Conservation (phyloP, 2,113 vertebrate species). For the Pelusios castaneus region DNA sequence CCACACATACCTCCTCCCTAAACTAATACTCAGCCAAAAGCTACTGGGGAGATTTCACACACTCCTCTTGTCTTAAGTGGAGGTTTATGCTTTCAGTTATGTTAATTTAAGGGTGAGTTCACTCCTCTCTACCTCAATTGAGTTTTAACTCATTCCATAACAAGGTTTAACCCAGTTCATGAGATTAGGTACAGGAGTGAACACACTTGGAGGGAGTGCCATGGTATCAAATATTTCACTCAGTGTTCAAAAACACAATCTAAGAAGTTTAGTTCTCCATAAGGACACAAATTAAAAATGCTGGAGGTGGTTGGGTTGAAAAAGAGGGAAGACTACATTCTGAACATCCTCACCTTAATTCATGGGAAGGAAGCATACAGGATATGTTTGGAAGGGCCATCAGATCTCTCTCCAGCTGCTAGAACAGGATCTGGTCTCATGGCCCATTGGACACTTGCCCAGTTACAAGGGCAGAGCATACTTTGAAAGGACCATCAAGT, state of each 20-base stretch:
- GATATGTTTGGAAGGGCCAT: background rate
- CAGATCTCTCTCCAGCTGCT: background rate
- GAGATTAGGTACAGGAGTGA: background rate
- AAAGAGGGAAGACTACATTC: background rate
- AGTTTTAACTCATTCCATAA: background rate
- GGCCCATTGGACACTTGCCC: background rate
- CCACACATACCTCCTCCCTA: background rate
- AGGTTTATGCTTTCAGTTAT: background rate
- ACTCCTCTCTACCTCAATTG: background rate
- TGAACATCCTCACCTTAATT: background rate
- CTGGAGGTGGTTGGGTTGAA: background rate
- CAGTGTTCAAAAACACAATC: background rate
- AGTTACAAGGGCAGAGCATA: background rate
- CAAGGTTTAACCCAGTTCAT: background rate
- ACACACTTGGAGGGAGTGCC: background rate
- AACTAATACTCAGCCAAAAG: background rate
- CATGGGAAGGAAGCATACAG: background rate
- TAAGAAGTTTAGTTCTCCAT: background rate
- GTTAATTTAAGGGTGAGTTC: background rate
- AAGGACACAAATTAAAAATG: background rate
- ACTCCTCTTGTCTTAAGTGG: background rate
- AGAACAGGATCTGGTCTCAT: background rate
- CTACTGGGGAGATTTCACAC: background rate
- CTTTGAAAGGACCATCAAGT: background rate
- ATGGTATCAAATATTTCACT: background rate